These are phyloP conservation scores for Apostichopus leukothele DNA, from an alignment of 53 echinoderm and acorn worm genomes.

Conservation along the genomic window DNA sequence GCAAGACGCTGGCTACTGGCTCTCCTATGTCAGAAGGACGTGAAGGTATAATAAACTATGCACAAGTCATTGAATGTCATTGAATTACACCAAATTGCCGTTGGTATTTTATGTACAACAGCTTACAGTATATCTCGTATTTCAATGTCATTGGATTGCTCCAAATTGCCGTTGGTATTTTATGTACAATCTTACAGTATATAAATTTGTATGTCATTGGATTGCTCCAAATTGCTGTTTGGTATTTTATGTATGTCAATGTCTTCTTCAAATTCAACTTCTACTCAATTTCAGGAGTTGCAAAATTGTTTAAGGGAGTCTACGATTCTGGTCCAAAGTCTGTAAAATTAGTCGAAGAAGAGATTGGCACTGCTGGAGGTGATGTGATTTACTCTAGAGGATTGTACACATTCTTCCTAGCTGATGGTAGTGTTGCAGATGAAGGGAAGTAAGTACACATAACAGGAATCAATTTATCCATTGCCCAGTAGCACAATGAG, in stretches of 20 bases:
- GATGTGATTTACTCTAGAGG: conserved; percentile 46
- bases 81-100: no score
- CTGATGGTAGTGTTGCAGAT: conserved; percentile 29
- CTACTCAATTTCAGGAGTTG: neutral
- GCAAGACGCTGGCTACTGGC: conserved; percentile 28
- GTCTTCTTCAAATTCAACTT: neutral
- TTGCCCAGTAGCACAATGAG: neutral
- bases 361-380: conserved; percentile 44
- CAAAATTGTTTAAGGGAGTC: neutral
- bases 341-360: conserved; percentile 5
- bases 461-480: no score
- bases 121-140: no score
- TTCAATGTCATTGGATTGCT: no score
- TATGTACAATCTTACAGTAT: no score
- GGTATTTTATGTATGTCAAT: no score
- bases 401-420: conserved; percentile 15
- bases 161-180: no score
- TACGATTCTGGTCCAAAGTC: conserved; percentile 22
- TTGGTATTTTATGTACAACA: no score
- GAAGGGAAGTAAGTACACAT: conserved; percentile 37
- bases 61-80: neutral
- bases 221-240: no score
- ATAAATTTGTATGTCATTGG: no score
- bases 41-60: conserved; percentile 19
- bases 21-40: conserved; percentile 18